Conservation (phyloP, 1,140 invertebrate genomes). For the Eufriesea mexicana region DNA sequence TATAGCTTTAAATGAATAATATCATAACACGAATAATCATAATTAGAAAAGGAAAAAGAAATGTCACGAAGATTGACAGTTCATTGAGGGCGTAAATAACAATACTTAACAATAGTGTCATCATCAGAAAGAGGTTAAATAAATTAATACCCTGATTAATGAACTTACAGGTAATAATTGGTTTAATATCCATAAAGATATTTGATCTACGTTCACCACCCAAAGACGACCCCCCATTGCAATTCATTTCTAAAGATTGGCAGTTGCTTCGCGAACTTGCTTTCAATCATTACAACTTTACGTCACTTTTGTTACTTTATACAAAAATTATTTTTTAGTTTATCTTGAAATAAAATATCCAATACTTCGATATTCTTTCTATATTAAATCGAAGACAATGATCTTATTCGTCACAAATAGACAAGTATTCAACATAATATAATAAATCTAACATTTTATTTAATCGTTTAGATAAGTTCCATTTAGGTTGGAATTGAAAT, state of each 20-base stretch:
- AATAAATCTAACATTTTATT: conserved; percentile 46
- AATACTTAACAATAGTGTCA: conserved; percentile 63
- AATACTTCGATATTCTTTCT: not conserved
- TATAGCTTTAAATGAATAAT: not conserved
- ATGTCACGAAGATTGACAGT: conserved; percentile 78
- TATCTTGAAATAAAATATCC: not conserved
- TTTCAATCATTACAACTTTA: conserved; percentile 68
- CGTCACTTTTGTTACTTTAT: conserved; percentile 53
- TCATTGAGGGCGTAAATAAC: conserved; percentile 81
- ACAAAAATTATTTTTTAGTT: conserved; percentile 38
- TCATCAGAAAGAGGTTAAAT: conserved; percentile 37
- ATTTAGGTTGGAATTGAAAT: conserved; percentile 64
- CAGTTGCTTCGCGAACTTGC: conserved; percentile 57
- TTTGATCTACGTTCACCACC: conserved; percentile 70
- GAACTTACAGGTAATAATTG: conserved; percentile 81
- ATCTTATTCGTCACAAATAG: conserved; percentile 17
- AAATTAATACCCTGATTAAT: conserved; percentile 12
- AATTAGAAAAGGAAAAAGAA: conserved; percentile 2
- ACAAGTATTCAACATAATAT: not conserved
- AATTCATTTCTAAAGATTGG: conserved; percentile 76
- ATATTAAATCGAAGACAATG: not conserved
- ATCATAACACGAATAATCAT: not conserved
- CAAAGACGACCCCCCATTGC: conserved; percentile 76
- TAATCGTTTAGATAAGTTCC: conserved; percentile 23
- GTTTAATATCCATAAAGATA: conserved; percentile 76